Base-by-base conservation (phyloP, 2,797 vertebrate species). In the Mormyrus hasselquistii region DNA sequence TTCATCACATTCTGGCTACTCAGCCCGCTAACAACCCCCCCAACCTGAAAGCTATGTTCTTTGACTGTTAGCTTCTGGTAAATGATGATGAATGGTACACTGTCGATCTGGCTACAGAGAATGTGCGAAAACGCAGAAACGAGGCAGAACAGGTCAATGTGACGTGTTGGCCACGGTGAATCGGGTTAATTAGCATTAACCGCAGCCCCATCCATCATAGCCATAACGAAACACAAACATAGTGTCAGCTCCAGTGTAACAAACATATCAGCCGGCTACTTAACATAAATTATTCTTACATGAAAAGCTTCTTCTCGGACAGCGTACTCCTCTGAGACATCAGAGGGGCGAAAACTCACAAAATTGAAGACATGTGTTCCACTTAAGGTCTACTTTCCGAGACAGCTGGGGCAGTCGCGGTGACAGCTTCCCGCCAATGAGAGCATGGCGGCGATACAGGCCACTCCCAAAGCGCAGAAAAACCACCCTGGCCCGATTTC, bases 271-370 rank as follows among this genome's bases (percentile, higher is more conserved):
- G 95, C 96, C 95, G 96, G 96, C 96, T 97, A 97, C 96, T 97
- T 96, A 97, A 95, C 96, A 96, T 96, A 96, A 96, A 97, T 97
- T 97, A 97, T 97, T 96, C 96, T 95, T 96, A 96, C 96, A 96
- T 96, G 96, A 96, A 96, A 96, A 96, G 95, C 96, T 96, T 95
- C 96, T 96, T 96, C 96, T 96, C 96, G 95, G 95, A 96, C 96
- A 96, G 96, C 95, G 96, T 96, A 96, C 95, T 95, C 95, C 96
- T 96, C 95, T 94, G 96, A 96, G 96, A 95, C 96, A 96, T 96
- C 95, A 96, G 96, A 38, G 55, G 95, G 95, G 95, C 93, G 94
- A 57, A 44, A 95, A 95, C 95, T 96, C 96, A 96, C 95, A 95
- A 96, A 97, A 97, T 97, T 97, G 95, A 97, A 97, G 95, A 97